Base-by-base conservation (phyloP, 2,888 invertebrate genomes). In the Coleophora deauratella region DNA sequence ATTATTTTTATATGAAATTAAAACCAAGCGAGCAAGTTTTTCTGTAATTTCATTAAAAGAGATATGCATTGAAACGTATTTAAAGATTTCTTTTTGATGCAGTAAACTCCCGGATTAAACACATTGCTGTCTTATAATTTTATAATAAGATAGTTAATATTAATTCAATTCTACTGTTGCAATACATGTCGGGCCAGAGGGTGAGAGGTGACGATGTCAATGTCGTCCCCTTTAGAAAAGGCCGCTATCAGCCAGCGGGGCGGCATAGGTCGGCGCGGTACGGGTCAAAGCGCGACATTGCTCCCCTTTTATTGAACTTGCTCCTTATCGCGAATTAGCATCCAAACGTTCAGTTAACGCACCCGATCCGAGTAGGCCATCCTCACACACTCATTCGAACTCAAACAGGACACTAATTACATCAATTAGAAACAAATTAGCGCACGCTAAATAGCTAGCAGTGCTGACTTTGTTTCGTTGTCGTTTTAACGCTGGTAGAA, bases 271-370 rank as follows among this genome's bases (percentile, higher is more conserved):
- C 57, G 55, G 34, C 14, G 35, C 36, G 51, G 45, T 50, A 55
- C 67, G 66, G 63, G 59, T 59, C 55, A 56, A 60, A 60, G 61
- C 64, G 69, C 69, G 71, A 72, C 73, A 71, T 73, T 66, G 71
- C 68, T 66, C 68, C 68, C 63, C 63, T 68, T 69, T 70, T 37
- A 76, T 76, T 76, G 72, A 68, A 72, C 70, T 66, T 59, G 64
- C 63, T 71, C 73, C 73, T 79, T 79, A 80, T 79, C 75, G 66
- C 70, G 71, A 78, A 79, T 77, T 78, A 78, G 73, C 68, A 69
- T 66, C 65, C 62, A 66, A 66, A 67, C 69, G 73, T 75, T 80
- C 67, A 59, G 68, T 74, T 74, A 74, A 76, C 74, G 70, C 65
- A n/a, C n/a, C n/a, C n/a, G n/a, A n/a, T 63, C 68, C 68, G 74